Percentiles rank a stretch among this genome's conserved stretches.
phyloP scores from a whole-genome alignment of 2,797 vertebrate species.

The Gorsachius magnificus region DNA sequence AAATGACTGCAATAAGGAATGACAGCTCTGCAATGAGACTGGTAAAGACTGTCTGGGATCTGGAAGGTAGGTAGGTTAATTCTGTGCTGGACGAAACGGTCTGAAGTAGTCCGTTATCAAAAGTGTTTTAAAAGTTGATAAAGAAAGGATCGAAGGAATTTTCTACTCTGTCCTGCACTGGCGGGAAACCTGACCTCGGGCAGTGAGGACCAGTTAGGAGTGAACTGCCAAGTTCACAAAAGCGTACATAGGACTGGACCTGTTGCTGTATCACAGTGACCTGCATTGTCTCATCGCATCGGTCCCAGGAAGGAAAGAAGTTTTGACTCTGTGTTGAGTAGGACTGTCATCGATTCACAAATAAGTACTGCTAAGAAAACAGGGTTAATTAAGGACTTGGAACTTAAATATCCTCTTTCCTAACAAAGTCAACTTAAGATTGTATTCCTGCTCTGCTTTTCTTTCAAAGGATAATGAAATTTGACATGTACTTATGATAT shows the following conservation, averaged over 20 bases:
- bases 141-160: background rate
- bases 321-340: background rate
- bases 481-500: background rate
- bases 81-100: background rate
- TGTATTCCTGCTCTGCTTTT: background rate
- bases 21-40: background rate
- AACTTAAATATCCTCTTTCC: background rate
- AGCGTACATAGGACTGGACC: fast-evolving
- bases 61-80: background rate
- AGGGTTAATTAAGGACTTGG: background rate
- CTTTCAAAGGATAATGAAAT: background rate
- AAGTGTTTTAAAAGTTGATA: background rate
- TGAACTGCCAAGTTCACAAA: background rate
- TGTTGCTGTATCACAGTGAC: background rate
- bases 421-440: background rate
- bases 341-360: background rate
- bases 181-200: background rate
- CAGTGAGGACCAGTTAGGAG: background rate
- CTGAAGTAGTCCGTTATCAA: background rate
- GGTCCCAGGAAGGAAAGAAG: background rate
- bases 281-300: background rate
- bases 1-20: background rate
- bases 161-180: background rate
- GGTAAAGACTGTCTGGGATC: background rate
- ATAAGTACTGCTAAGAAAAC: background rate